Evolutionary conservation across 1,140 invertebrate genomes (phyloP).

Genomic region (Cotesia chilonis): DNA sequence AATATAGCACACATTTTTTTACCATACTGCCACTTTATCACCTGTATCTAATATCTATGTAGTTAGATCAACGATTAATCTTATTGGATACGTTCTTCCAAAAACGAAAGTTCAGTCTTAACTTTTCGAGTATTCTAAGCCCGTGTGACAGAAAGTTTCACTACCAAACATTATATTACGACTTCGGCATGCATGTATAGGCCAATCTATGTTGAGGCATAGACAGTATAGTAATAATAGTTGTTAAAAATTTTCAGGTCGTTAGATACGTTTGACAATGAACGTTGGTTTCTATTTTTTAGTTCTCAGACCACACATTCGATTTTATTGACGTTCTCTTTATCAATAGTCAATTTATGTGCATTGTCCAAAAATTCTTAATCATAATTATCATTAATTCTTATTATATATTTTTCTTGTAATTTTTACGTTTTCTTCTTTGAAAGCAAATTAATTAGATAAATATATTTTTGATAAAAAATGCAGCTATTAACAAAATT

Average conservation of each 20-base stretch:
- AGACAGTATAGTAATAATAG: not conserved
- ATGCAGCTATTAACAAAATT: too few relatives aligned
- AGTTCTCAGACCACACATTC: not conserved
- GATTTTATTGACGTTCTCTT: too few relatives aligned
- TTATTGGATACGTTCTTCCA: slow-evolving; percentile 40
- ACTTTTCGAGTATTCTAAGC: slow-evolving; percentile 53
- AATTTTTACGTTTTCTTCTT: too few relatives aligned
- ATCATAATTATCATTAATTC: too few relatives aligned
- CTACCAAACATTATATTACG: slow-evolving; percentile 41
- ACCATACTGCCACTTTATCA: too few relatives aligned
- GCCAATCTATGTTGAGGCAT: slow-evolving; percentile 18
- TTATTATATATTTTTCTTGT: too few relatives aligned
- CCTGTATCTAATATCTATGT: too few relatives aligned
- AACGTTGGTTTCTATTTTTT: slow-evolving; percentile 6
- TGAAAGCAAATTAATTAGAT: too few relatives aligned
- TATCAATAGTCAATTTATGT: too few relatives aligned
- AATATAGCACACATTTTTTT: too few relatives aligned
- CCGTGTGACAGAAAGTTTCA: slow-evolving; percentile 53
- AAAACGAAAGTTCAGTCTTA: slow-evolving; percentile 53
- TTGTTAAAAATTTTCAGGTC: slow-evolving; percentile 15
- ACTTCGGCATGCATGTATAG: not conserved
- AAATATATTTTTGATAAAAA: too few relatives aligned
- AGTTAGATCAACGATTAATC: not conserved
- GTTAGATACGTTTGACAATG: slow-evolving; percentile 12
- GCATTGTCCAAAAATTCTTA: too few relatives aligned